Evolutionary conservation across 2,888 invertebrate genomes (phyloP).

Genomic region (Folsomia manolachei): DNA sequence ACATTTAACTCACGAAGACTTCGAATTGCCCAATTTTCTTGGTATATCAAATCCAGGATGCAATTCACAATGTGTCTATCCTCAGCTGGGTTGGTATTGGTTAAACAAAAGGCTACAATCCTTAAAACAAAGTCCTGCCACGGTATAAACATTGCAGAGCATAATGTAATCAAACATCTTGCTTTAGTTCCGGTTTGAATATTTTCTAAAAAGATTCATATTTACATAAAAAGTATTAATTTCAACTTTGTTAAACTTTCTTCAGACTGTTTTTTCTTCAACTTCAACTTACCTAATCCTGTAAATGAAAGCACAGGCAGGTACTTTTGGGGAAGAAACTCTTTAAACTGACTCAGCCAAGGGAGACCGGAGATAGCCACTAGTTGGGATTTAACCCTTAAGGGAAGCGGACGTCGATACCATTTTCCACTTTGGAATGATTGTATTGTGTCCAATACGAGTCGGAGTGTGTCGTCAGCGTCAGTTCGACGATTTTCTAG

Average conservation of each 20-base stretch:
- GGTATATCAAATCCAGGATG: constrained; percentile 12
- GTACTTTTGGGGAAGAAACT: not conserved
- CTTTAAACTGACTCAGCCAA: constrained; percentile 15
- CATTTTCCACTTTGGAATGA: constrained; percentile 15
- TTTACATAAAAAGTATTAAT: not conserved
- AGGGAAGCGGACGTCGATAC: not conserved
- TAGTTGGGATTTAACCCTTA: not conserved
- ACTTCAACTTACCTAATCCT: not conserved
- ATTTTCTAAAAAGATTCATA: not conserved
- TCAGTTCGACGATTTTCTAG: not conserved
- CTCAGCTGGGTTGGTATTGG: too few relatives aligned
- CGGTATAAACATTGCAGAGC: constrained; percentile 18
- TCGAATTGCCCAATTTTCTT: constrained; percentile 24
- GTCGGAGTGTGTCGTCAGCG: not conserved
- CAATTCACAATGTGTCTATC: too few relatives aligned
- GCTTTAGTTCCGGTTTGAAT: not conserved
- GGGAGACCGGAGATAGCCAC: constrained; percentile 19
- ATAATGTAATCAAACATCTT: not conserved
- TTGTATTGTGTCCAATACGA: constrained; percentile 17
- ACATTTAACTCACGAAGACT: constrained; percentile 1
- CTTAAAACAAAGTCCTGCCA: constrained; percentile 18
- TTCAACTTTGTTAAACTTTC: not conserved
- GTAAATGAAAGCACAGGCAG: constrained; percentile 4
- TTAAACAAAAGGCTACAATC: too few relatives aligned
- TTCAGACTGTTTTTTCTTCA: not conserved